These are phyloP conservation scores for Pseudopleuronectes americanus DNA, from an alignment of 2,797 vertebrate genomes.

Conservation along the genomic window DNA sequence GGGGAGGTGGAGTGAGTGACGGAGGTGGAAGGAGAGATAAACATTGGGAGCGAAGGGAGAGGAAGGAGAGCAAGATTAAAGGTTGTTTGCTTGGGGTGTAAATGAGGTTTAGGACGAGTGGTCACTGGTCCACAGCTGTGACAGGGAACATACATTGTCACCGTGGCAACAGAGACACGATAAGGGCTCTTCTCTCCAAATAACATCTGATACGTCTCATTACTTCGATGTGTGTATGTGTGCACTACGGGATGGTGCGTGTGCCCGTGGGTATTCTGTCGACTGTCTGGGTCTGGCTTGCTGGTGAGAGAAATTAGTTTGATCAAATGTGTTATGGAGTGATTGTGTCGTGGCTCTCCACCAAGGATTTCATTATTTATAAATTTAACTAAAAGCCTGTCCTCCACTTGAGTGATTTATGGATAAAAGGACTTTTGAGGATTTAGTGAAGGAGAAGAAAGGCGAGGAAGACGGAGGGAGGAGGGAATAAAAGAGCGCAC, in stretches of 20 bases:
- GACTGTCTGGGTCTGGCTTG: neutral
- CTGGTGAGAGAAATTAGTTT: conserved; percentile 50
- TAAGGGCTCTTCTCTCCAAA: conserved; percentile 27
- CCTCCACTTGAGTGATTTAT: conserved; percentile 68
- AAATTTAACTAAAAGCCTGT: conserved; percentile 73
- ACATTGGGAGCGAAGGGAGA: conserved; percentile 1
- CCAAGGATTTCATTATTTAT: conserved; percentile 70
- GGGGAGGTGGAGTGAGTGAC: conserved; percentile 7
- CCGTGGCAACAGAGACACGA: conserved; percentile 37
- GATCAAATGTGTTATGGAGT: conserved; percentile 47
- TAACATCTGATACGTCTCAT: conserved; percentile 34
- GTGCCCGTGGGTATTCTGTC: neutral
- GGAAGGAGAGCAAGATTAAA: conserved; percentile 9
- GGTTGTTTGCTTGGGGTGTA: conserved; percentile 39
- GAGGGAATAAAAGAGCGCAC: conserved; percentile 48
- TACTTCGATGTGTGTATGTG: neutral
- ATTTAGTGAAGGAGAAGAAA: conserved; percentile 67
- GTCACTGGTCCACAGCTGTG: conserved; percentile 47
- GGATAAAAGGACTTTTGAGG: conserved; percentile 63
- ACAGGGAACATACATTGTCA: conserved; percentile 48
- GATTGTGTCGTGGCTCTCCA: conserved; percentile 49
- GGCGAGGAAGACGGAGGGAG: conserved; percentile 44
- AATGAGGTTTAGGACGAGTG: conserved; percentile 50
- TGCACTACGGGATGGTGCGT: neutral
- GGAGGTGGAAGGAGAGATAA: conserved; percentile 10